phyloP scores from a whole-genome alignment of 2,888 invertebrate species.

The Acanthacorydalis orientalis region DNA sequence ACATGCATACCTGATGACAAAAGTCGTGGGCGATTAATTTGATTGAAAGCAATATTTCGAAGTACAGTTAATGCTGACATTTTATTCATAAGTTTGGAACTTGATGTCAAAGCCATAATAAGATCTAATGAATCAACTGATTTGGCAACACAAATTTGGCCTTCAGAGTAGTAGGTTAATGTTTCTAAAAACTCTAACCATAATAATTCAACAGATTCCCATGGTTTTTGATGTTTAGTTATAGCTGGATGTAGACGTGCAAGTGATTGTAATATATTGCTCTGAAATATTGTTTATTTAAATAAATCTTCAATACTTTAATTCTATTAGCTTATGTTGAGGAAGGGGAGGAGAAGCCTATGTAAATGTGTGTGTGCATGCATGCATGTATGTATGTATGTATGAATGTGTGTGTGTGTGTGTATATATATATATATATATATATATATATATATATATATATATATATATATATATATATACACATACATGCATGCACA shows the following conservation, averaged over 20 bases:
- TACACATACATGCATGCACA: neutral
- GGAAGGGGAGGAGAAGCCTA: no score
- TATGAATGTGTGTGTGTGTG: no score
- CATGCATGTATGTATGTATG: neutral
- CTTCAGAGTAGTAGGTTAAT: slow-evolving; percentile 34
- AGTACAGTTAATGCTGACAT: slow-evolving; percentile 29
- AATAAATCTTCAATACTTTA: neutral
- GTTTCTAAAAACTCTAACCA: slow-evolving; percentile 34
- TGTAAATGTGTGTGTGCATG: neutral
- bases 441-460: no score
- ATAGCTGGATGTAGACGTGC: slow-evolving; percentile 31
- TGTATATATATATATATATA: no score
- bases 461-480: no score
- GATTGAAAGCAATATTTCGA: slow-evolving; percentile 36
- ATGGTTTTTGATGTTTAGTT: slow-evolving; percentile 33
- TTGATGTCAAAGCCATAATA: slow-evolving; percentile 19
- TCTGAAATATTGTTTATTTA: slow-evolving; percentile 20
- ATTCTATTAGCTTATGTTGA: neutral
- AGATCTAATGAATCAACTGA: slow-evolving; percentile 22
- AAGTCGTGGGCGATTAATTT: slow-evolving; percentile 31
- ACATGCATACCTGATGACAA: slow-evolving; percentile 29
- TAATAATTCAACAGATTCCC: slow-evolving; percentile 32
- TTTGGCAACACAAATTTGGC: slow-evolving; percentile 33
- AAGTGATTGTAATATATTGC: slow-evolving; percentile 28
- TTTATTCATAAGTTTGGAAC: slow-evolving; percentile 17